phyloP scores from a whole-genome alignment of 2,888 invertebrate genomes.

The Morinoia aosen region DNA sequence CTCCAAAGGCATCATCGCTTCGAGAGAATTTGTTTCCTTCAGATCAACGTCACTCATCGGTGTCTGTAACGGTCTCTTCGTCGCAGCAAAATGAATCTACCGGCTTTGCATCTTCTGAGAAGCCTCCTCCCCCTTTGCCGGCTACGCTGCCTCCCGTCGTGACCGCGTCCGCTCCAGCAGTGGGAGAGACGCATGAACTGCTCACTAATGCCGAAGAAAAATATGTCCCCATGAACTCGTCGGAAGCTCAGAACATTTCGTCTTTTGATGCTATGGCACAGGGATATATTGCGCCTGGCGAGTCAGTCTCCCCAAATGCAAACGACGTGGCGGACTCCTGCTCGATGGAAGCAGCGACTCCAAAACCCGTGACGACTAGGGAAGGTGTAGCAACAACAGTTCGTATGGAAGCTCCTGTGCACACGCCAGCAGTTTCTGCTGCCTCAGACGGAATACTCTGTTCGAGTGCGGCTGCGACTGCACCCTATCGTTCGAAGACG shows the following conservation, averaged over 20 bases:
- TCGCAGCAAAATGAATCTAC: neutral
- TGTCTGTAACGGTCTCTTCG: neutral
- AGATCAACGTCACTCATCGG: neutral
- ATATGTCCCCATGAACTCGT: neutral
- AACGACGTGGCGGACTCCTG: neutral
- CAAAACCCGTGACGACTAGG: neutral
- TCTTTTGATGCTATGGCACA: neutral
- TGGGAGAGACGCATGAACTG: neutral
- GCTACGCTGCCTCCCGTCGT: neutral
- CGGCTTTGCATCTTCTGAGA: neutral
- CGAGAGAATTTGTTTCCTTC: neutral
- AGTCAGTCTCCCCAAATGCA: neutral
- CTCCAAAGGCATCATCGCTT: neutral
- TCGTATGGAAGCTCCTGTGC: neutral
- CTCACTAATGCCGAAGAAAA: neutral
- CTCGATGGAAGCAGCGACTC: neutral
- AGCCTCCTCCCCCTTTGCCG: neutral
- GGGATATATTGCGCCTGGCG: neutral
- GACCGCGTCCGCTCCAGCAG: neutral
- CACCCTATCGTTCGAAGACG: neutral
- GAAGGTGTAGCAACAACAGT: neutral
- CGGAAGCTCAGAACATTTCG: neutral
- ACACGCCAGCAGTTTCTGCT: neutral
- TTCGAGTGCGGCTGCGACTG: neutral
- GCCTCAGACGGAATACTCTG: neutral